phyloP scores from a whole-genome alignment of 2,888 invertebrate species.

The Pseudolycoriella hygida region DNA sequence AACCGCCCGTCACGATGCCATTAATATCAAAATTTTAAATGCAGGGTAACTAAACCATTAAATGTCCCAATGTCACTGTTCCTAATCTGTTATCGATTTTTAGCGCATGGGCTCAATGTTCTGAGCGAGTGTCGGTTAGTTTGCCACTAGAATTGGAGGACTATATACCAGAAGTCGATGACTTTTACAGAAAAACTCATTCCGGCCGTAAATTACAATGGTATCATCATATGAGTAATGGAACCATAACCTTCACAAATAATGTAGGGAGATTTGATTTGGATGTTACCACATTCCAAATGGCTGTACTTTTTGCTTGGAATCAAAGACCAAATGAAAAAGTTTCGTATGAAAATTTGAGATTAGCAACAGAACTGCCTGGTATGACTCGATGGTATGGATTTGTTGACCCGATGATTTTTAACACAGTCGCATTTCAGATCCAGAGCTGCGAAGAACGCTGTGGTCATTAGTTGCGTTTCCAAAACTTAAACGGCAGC shows the following conservation, averaged over 20 bases:
- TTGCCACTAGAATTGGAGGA: slow-evolving; percentile 95
- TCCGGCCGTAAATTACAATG: slow-evolving; percentile 94
- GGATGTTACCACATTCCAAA: slow-evolving; percentile 98
- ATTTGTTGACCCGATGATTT: background rate
- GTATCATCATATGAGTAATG: slow-evolving; percentile 99
- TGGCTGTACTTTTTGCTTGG: slow-evolving; percentile 98
- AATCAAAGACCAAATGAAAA: slow-evolving; percentile 87
- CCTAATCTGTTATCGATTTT: no score
- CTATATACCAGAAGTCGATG: slow-evolving; percentile 97
- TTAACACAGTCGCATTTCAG: slow-evolving; percentile 16
- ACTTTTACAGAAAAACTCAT: slow-evolving; percentile 95
- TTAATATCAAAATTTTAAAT: slow-evolving; percentile 96
- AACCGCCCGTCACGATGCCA: slow-evolving; percentile 66
- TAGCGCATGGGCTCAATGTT: slow-evolving; percentile 80
- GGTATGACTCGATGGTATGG: slow-evolving; percentile 21
- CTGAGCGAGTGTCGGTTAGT: slow-evolving; percentile 87
- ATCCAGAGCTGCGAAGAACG: slow-evolving; percentile 86
- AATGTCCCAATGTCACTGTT: no score
- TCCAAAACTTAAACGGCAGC: slow-evolving; percentile 88
- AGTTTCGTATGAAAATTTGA: slow-evolving; percentile 90
- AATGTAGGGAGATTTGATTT: slow-evolving; percentile 86
- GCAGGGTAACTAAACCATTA: no score
- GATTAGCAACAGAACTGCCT: slow-evolving; percentile 90
- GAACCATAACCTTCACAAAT: slow-evolving; percentile 90
- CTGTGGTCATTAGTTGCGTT: slow-evolving; percentile 91